Percentiles rank a stretch among this genome's conserved stretches.
Conservation (phyloP, 2,113 vertebrate genomes). For the Lichenostomus cassidix region DNA sequence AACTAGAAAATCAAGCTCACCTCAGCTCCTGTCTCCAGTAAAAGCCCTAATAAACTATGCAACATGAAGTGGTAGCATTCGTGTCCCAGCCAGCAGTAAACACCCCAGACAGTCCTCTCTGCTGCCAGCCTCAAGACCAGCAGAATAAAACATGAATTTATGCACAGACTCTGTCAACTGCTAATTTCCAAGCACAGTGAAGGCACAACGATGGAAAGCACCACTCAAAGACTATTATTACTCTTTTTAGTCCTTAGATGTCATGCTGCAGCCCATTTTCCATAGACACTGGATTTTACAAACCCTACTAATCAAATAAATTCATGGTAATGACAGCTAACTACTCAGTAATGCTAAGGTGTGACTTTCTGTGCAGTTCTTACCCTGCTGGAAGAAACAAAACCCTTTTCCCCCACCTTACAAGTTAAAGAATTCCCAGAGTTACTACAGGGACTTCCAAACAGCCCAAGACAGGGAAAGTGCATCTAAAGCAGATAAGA, state of each 20-base stretch:
- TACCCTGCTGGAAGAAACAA: background rate
- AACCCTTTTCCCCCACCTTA: background rate
- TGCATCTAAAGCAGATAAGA: constrained; percentile 2
- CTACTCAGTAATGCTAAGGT: background rate
- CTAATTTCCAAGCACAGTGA: background rate
- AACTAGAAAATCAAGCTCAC: constrained; percentile 69
- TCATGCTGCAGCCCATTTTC: background rate
- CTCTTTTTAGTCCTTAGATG: background rate
- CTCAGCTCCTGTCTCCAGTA: constrained; percentile 28
- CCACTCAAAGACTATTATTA: background rate
- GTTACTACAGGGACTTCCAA: background rate
- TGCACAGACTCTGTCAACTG: background rate
- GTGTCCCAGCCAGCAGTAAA: background rate
- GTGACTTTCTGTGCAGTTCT: background rate
- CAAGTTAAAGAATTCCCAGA: background rate
- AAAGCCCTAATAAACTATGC: constrained; percentile 38
- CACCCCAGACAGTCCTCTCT: background rate
- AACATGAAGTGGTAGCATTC: background rate
- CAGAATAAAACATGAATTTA: background rate
- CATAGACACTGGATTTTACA: background rate
- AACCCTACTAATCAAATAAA: background rate
- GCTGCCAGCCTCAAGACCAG: background rate
- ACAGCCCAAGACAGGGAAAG: constrained; percentile 27
- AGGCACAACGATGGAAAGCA: background rate
- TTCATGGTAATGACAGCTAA: background rate